These are phyloP conservation scores for Caenorhabditis becei DNA, from an alignment of 2,888 invertebrate species.

Conservation along the genomic window DNA sequence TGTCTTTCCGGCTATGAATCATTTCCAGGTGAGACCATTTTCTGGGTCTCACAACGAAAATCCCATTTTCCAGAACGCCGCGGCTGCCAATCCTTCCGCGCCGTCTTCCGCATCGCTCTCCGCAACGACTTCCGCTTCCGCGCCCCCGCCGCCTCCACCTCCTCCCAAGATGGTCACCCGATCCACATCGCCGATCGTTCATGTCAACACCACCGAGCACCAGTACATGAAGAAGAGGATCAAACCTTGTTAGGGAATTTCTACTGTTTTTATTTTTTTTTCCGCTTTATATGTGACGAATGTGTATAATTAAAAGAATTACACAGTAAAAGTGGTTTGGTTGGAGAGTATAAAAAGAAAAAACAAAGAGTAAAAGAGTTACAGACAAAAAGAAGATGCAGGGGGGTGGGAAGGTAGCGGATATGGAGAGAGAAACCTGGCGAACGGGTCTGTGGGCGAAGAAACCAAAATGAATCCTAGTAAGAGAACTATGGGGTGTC, in stretches of 20 bases:
- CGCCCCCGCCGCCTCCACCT: constrained; percentile 36
- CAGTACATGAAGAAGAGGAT: constrained; percentile 64
- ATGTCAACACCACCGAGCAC: constrained; percentile 48
- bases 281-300: constrained; percentile 19
- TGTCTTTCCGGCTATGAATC: constrained; percentile 63
- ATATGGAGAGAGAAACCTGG: constrained; percentile 52
- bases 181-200: constrained; percentile 40
- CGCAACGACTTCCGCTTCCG: not conserved
- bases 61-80: constrained; percentile 20
- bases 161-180: constrained; percentile 32
- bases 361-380: not conserved
- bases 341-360: constrained; percentile 6
- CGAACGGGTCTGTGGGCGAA: constrained; percentile 27
- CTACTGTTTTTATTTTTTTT: constrained; percentile 46
- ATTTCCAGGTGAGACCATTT: constrained; percentile 23
- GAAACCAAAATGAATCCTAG: constrained; percentile 40
- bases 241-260: constrained; percentile 9
- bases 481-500: constrained; percentile 32
- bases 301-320: constrained; percentile 34
- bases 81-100: constrained; percentile 19
- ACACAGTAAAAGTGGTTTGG: constrained; percentile 27
- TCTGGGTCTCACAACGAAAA: not conserved
- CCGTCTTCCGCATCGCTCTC: not conserved
- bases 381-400: constrained; percentile 24
- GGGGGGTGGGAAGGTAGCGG: constrained; percentile 17